phyloP scores from a whole-genome alignment of 2,888 invertebrate genomes.

The Congeria kusceri region DNA sequence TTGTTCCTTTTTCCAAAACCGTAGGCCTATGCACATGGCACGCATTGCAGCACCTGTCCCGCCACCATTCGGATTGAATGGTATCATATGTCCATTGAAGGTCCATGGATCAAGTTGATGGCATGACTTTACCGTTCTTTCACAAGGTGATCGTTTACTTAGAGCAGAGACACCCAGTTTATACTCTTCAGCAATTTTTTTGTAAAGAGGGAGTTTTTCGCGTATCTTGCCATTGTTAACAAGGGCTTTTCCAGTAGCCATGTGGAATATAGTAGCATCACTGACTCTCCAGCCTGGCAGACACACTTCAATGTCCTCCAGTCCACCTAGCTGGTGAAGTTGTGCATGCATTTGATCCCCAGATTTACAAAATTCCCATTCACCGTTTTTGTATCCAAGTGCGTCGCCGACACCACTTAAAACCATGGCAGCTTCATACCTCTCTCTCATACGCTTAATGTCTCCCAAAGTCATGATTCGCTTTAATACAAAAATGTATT shows the following conservation, averaged over 20 bases:
- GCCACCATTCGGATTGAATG: conserved; percentile 77
- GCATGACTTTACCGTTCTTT: conserved; percentile 33
- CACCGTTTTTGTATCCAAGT: conserved; percentile 6
- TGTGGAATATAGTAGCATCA: conserved; percentile 84
- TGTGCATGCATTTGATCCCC: neutral
- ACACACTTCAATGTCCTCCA: conserved; percentile 50
- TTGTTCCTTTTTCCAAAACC: conserved; percentile 76
- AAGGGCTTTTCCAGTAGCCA: conserved; percentile 73
- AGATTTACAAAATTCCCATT: neutral
- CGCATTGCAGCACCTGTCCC: conserved; percentile 85
- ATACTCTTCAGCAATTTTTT: conserved; percentile 68
- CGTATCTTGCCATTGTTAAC: conserved; percentile 20
- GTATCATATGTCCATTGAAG: conserved; percentile 41
- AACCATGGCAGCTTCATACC: conserved; percentile 4
- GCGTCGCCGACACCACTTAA: conserved; percentile 12
- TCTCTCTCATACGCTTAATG: neutral
- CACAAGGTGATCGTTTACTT: conserved; percentile 63
- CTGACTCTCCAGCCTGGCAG: conserved; percentile 79
- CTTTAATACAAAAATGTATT: no score
- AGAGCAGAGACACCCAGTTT: conserved; percentile 77
- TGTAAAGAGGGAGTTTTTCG: conserved; percentile 53
- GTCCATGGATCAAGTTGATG: conserved; percentile 38
- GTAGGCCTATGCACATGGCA: conserved; percentile 83
- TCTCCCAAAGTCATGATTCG: no score
- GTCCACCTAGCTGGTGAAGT: conserved; percentile 67